Base-by-base conservation (phyloP, 1,140 invertebrate species). In the Antheraea pernyi region DNA sequence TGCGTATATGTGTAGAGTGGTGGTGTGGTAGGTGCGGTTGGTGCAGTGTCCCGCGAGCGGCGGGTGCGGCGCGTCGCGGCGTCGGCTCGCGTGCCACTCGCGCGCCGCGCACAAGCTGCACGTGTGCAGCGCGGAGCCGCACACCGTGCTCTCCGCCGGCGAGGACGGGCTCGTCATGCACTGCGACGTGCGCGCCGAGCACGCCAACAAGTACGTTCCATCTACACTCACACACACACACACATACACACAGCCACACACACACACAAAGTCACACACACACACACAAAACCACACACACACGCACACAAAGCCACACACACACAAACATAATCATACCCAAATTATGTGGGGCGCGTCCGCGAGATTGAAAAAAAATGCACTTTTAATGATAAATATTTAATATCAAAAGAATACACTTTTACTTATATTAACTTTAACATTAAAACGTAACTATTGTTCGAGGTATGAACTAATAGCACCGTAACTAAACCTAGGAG, bases 141-240 rank as follows among this genome's bases (percentile, higher is more conserved):
- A 98, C 83, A 91, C 96, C 18, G 92, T 99, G 66, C 93, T 98
- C 10, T 98, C 96, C 76, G 97, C 95, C 79, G 98, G 98, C 9
- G 98, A 99, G 93, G 98, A 99, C 94, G 96, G 95, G 0, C 90
- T 95, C 59, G 95, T 98, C 4, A 94, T 96, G 77, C 95, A 95
- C 72, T 95, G 97, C 74, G 98, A 99, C 93, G 93, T 99, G 65
- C 94, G 98, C 63, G 92, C 95, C 70, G 94, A 94, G 61, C 70
- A 70, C 19, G 67, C 59, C 16, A 67, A 69, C 19, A 69, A 67
- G 73, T 75, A 19, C 10, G 30, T 63, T 30, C 22, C 4, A 30
- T 4, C 1, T 13, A 30, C 61, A 10, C 61, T 0, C 60, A 13
- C 11, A 60, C 39, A 2, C 58, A 58, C 16, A 19, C 18, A 64